Conservation (phyloP, 2,113 vertebrate species). For the Cichladusa arquata region DNA sequence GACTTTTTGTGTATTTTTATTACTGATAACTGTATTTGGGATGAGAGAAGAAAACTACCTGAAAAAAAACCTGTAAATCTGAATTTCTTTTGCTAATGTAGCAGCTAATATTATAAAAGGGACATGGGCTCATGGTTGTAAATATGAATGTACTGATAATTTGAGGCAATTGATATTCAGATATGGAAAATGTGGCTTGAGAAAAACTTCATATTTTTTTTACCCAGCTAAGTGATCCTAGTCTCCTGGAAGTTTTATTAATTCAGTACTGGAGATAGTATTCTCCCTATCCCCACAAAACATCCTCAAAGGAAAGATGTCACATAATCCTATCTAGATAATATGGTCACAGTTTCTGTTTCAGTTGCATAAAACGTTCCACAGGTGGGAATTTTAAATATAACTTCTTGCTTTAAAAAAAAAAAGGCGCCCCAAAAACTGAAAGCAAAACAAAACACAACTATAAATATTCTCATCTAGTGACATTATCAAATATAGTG, state of each 20-base stretch:
- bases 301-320: background rate
- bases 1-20: background rate
- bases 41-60: background rate
- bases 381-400: background rate
- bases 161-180: background rate
- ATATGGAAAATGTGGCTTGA: background rate
- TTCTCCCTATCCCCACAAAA: background rate
- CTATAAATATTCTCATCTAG: background rate
- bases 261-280: background rate
- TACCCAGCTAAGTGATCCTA: background rate
- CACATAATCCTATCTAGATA: background rate
- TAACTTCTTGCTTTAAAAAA: background rate
- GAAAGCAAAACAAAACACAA: background rate
- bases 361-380: background rate
- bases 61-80: background rate
- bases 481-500: background rate
- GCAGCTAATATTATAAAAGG: background rate
- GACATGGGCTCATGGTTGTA: background rate
- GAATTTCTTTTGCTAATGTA: background rate
- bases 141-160: background rate
- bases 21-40: background rate
- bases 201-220: background rate
- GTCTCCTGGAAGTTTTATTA: background rate
- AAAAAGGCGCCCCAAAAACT: background rate
- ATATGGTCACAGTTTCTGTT: background rate